phyloP scores from a whole-genome alignment of 2,888 invertebrate genomes.

The Amorpha juglandis region DNA sequence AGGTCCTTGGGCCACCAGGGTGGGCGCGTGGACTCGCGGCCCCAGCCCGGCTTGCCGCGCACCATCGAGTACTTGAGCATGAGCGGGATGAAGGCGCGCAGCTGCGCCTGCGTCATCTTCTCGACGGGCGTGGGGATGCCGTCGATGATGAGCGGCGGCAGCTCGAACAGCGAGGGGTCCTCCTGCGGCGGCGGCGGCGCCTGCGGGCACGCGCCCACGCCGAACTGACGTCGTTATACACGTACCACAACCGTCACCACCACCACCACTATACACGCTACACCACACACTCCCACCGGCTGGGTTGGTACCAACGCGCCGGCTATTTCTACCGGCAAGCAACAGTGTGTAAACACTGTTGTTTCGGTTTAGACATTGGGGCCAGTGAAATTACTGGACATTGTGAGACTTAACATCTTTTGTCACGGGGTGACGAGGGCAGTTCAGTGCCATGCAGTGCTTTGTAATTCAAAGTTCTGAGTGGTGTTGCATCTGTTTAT shows the following conservation, averaged over 20 bases:
- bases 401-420: too few relatives aligned
- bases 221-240: slow-evolving; percentile 86
- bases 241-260: background rate
- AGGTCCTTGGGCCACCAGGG: slow-evolving; percentile 99
- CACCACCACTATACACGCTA: slow-evolving; percentile 24
- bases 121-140: slow-evolving; percentile 99
- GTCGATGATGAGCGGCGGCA: slow-evolving; percentile 98
- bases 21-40: slow-evolving; percentile 96
- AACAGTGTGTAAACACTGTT: too few relatives aligned
- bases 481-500: too few relatives aligned
- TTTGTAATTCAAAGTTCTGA: too few relatives aligned
- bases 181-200: slow-evolving; percentile 87
- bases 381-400: too few relatives aligned
- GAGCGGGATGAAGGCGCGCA: slow-evolving; percentile 97
- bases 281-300: too few relatives aligned
- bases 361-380: too few relatives aligned
- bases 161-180: slow-evolving; percentile 96
- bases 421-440: too few relatives aligned
- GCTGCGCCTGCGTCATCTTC: slow-evolving; percentile 99
- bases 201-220: slow-evolving; percentile 75
- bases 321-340: too few relatives aligned
- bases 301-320: too few relatives aligned
- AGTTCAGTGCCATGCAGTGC: too few relatives aligned
- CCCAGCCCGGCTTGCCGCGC: slow-evolving; percentile 99
- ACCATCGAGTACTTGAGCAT: slow-evolving; percentile 99